A percentile compares a stretch with the other conserved stretches of the same genome.
These are phyloP conservation scores for rabbit (Oryctolagus cuniculus) DNA, from an alignment of 2,113 vertebrate species.

Conservation along the genomic window DNA sequence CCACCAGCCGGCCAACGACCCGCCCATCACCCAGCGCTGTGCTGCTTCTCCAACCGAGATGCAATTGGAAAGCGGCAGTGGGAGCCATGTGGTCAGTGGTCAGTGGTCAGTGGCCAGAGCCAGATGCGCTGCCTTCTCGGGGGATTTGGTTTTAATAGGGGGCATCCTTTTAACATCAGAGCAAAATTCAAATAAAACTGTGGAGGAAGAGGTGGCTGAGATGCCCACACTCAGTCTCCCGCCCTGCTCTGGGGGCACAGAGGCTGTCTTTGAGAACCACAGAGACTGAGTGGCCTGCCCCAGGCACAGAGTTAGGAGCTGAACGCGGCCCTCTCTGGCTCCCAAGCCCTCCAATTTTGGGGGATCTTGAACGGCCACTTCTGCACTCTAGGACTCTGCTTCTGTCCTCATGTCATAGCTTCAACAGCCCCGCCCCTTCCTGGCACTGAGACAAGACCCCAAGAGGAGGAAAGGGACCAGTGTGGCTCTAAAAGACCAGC, in stretches of 20 bases:
- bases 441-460: neutral
- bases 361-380: neutral
- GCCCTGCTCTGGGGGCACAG: neutral
- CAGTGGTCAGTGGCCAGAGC: neutral
- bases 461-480: neutral
- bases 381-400: neutral
- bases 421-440: neutral
- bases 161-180: neutral
- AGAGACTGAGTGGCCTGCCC: neutral
- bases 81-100: neutral
- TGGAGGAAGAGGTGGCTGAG: neutral
- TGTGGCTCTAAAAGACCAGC: neutral
- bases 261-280: neutral
- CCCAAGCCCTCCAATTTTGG: neutral
- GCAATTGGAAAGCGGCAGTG: conserved; percentile 3
- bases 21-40: neutral
- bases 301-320: neutral
- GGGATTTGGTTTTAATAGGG: neutral
- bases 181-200: conserved; percentile 31
- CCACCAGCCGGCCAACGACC: neutral
- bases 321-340: neutral
- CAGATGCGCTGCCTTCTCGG: neutral
- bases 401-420: neutral
- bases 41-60: neutral
- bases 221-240: too few relatives aligned